These are phyloP conservation scores for Typhlichthys eigenmanni DNA, from an alignment of 2,797 vertebrate genomes.

Conservation along the genomic window DNA sequence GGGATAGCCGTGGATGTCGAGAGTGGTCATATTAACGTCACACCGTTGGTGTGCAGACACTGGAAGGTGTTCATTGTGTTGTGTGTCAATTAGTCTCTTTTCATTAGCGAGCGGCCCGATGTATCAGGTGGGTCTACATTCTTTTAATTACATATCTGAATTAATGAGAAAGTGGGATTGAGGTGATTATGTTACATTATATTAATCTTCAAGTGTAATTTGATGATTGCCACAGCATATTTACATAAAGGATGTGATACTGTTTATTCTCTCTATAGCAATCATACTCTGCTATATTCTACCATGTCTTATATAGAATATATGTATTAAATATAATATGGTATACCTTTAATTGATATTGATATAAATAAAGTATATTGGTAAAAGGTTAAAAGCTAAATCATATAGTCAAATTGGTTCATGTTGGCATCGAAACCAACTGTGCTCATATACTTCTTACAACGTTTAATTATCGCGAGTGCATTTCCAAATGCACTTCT, in stretches of 20 bases:
- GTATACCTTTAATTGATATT: not conserved
- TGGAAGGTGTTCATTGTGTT: not conserved
- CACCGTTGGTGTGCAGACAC: not conserved
- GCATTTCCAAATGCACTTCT: not conserved
- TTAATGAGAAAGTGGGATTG: too few species aligned
- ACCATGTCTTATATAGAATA: not conserved
- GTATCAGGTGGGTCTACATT: too few species aligned
- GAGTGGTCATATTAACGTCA: not conserved
- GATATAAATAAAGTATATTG: not conserved
- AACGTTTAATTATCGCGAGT: slow-evolving; percentile 12
- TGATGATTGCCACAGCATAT: too few species aligned
- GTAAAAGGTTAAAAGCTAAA: not conserved
- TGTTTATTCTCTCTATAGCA: too few species aligned
- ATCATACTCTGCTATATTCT: too few species aligned
- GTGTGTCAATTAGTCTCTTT: too few species aligned
- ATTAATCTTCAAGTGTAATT: too few species aligned
- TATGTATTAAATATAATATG: not conserved
- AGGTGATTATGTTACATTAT: too few species aligned
- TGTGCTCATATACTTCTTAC: not conserved
- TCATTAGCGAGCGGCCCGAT: too few species aligned
- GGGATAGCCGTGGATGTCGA: not conserved
- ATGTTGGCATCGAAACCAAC: not conserved
- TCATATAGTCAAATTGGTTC: not conserved
- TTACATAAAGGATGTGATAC: too few species aligned
- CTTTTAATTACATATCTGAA: too few species aligned